These are phyloP conservation scores for Alviniconcha strummeri DNA, from an alignment of 2,888 invertebrate genomes.

Conservation along the genomic window DNA sequence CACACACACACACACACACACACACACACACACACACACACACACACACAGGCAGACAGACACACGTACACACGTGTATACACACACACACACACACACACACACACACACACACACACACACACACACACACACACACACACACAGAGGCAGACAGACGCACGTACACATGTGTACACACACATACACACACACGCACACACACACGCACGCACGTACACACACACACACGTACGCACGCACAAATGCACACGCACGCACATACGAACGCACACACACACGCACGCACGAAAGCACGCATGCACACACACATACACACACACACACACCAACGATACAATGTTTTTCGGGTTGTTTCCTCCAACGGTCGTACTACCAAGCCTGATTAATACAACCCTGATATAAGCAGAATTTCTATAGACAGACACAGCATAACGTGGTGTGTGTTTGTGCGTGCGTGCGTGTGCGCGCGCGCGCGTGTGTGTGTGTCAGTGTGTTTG, in stretches of 20 bases:
- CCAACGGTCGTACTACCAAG: too few relatives aligned
- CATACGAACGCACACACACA: too few relatives aligned
- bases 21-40: neutral
- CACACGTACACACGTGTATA: neutral
- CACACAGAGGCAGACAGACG: too few relatives aligned
- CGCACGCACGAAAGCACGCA: neutral
- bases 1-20: slow-evolving; percentile 13
- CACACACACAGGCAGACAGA: neutral
- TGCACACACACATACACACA: neutral
- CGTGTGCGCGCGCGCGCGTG: neutral
- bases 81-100: slow-evolving; percentile 11
- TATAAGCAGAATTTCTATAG: too few relatives aligned
- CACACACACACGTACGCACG: too few relatives aligned
- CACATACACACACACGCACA: neutral
- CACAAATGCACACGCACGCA: too few relatives aligned
- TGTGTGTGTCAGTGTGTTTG: neutral
- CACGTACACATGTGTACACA: neutral
- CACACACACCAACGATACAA: neutral
- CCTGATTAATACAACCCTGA: too few relatives aligned
- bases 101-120: slow-evolving; percentile 6
- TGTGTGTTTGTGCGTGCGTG: neutral
- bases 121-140: neutral
- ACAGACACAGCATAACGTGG: neutral
- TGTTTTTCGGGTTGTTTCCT: too few relatives aligned
- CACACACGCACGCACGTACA: neutral